Conservation (phyloP, 2,888 invertebrate species). For the Pseudococcus longispinus region DNA sequence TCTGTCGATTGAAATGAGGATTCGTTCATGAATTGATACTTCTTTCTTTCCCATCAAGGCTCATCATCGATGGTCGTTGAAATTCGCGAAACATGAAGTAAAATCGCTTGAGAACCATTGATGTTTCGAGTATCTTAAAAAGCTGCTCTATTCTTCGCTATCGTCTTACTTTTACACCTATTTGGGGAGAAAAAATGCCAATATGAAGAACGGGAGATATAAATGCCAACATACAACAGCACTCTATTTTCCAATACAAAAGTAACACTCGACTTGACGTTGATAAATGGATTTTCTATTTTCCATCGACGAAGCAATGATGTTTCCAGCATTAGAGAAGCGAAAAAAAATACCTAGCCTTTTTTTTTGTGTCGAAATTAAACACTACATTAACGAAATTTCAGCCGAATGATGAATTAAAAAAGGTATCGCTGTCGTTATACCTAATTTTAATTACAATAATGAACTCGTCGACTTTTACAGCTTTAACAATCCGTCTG, state of each 20-base stretch:
- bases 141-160: neutral
- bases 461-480: too few species aligned
- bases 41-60: too few species aligned
- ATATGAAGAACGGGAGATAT: constrained; percentile 38
- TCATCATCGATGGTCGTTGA: neutral
- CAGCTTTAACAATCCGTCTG: neutral
- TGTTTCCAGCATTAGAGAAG: neutral
- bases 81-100: neutral
- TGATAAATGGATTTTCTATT: constrained; percentile 36
- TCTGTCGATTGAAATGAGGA: too few species aligned
- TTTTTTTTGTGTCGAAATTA: neutral
- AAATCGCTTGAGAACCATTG: constrained; percentile 36
- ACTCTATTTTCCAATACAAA: constrained; percentile 22
- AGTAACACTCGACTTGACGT: constrained; percentile 40
- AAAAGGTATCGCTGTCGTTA: neutral
- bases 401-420: neutral
- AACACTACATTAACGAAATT: neutral
- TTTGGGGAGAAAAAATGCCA: constrained; percentile 21
- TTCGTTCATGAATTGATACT: too few species aligned
- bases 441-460: too few species aligned
- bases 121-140: constrained; percentile 22
- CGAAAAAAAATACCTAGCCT: neutral
- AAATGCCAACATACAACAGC: constrained; percentile 10
- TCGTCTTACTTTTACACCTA: constrained; percentile 7
- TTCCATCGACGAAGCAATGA: constrained; percentile 17